These are phyloP conservation scores for Loriculus beryllinus DNA, from an alignment of 2,797 vertebrate species.

Conservation along the genomic window DNA sequence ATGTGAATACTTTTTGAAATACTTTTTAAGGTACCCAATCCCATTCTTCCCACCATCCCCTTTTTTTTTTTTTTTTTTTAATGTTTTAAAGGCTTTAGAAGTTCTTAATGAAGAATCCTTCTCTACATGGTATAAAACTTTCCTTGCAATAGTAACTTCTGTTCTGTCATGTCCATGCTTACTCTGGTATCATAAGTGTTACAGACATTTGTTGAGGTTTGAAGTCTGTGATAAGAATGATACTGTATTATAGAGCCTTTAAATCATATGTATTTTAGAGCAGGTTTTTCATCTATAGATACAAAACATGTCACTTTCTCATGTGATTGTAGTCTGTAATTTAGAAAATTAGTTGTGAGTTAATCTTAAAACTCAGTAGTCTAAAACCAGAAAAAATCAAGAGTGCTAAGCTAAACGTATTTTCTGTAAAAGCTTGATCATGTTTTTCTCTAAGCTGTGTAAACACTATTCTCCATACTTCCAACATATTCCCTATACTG, in stretches of 20 bases:
- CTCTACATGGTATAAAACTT: accelerated
- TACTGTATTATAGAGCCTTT: neutral
- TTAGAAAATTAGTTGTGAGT: neutral
- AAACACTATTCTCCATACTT: neutral
- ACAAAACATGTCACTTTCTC: neutral
- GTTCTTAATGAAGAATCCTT: neutral
- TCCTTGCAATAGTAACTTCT: neutral
- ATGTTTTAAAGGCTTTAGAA: neutral
- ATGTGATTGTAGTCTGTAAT: neutral
- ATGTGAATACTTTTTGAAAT: neutral
- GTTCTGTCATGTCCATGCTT: neutral
- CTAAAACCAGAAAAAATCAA: neutral
- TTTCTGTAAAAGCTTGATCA: neutral
- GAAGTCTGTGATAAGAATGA: neutral
- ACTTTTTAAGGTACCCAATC: neutral
- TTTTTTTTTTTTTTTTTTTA: neutral
- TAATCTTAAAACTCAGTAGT: neutral
- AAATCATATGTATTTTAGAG: neutral
- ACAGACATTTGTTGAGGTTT: neutral
- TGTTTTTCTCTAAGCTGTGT: neutral
- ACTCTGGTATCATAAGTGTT: neutral
- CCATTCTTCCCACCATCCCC: accelerated
- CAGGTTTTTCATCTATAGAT: neutral
- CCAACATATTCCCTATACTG: neutral
- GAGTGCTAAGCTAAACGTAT: neutral